A percentile compares a stretch with the other conserved stretches of the same genome.
phyloP scores from a whole-genome alignment of 2,888 invertebrate species.

The Macaria notata region DNA sequence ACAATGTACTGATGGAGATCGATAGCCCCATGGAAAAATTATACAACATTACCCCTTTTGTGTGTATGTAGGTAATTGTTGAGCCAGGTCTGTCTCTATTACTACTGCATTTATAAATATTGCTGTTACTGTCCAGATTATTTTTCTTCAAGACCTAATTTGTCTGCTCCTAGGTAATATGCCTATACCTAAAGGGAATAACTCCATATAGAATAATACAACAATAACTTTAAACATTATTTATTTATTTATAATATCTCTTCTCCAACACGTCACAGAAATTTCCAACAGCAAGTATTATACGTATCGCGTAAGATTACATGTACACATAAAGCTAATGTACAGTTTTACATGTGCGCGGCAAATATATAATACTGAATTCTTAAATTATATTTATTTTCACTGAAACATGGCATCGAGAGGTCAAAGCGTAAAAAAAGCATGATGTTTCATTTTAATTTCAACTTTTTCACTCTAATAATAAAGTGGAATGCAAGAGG shows the following conservation, averaged over 20 bases:
- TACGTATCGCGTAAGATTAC: conserved; percentile 47
- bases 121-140: no score
- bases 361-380: conserved; percentile 54
- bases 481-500: conserved; percentile 77
- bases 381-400: conserved; percentile 42
- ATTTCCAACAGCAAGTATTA: conserved; percentile 62
- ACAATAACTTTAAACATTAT: conserved; percentile 61
- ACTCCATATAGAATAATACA: conserved; percentile 43
- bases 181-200: no score
- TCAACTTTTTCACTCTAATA: conserved; percentile 50
- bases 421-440: conserved; percentile 44
- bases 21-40: no score
- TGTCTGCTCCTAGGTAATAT: no score
- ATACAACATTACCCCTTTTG: no score
- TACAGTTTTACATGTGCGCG: conserved; percentile 20
- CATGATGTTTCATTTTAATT: conserved; percentile 34
- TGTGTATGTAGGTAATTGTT: no score
- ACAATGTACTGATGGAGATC: no score
- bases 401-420: conserved; percentile 39
- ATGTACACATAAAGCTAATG: conserved; percentile 46
- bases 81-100: no score
- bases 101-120: no score
- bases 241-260: conserved; percentile 68
- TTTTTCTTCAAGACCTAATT: no score
- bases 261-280: conserved; percentile 65